phyloP scores from a whole-genome alignment of 1,140 invertebrate species.

The Cheumatopsyche charites region DNA sequence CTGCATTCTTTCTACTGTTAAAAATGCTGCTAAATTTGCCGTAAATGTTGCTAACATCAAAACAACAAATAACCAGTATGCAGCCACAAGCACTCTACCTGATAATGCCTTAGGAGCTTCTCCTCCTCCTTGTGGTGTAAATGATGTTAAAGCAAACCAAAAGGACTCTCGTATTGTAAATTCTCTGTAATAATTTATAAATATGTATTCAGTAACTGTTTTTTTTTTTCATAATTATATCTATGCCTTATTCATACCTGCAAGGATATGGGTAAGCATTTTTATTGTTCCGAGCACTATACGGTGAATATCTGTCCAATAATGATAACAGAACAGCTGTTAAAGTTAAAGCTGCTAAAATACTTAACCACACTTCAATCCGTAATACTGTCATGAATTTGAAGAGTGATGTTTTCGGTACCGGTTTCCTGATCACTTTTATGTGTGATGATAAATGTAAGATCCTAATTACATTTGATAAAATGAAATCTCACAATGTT shows the following conservation, averaged over 20 bases:
- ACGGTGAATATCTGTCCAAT: conserved; percentile 87
- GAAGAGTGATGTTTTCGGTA: conserved; percentile 82
- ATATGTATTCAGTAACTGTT: not conserved
- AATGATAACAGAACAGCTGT: conserved; percentile 89
- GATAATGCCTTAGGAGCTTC: conserved; percentile 86
- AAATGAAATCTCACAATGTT: too few species aligned
- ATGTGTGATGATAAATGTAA: conserved; percentile 6
- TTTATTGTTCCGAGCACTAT: conserved; percentile 84
- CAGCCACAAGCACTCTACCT: conserved; percentile 82
- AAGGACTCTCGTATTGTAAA: conserved; percentile 90
- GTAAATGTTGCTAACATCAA: conserved; percentile 95
- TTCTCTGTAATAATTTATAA: conserved; percentile 61
- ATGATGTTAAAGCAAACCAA: conserved; percentile 92
- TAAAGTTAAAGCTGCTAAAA: conserved; percentile 79
- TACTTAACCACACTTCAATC: conserved; percentile 87
- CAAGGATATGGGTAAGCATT: conserved; percentile 21
- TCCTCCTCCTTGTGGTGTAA: conserved; percentile 89
- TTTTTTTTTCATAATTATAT: not conserved
- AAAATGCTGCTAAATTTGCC: conserved; percentile 94
- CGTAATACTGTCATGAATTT: conserved; percentile 92
- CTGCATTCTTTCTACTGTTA: conserved; percentile 96
- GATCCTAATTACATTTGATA: conserved; percentile 16
- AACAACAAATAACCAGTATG: conserved; percentile 93
- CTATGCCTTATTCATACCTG: not conserved
- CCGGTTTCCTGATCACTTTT: conserved; percentile 74